Evolutionary conservation across 2,113 vertebrate species (phyloP).

Genomic region (Sylvilagus bachmani): DNA sequence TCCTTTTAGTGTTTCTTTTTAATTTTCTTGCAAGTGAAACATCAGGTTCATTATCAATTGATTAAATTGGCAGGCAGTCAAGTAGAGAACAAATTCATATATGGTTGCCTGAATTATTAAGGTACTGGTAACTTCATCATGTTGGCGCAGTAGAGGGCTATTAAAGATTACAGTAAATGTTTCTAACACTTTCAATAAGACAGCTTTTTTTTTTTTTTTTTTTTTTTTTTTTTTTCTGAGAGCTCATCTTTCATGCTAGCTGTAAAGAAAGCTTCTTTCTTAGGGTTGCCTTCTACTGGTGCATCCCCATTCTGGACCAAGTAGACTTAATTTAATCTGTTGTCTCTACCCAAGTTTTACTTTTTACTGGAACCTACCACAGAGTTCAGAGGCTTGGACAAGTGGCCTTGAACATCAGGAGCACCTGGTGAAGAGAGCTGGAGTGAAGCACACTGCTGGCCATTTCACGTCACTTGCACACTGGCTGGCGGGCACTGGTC

Average conservation of each 20-base stretch:
- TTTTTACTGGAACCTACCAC: background rate
- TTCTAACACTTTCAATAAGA: constrained; percentile 70
- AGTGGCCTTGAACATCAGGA: constrained; percentile 34
- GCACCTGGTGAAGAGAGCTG: background rate
- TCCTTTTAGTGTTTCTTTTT: constrained; percentile 77
- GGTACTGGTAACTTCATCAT: constrained; percentile 68
- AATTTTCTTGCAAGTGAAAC: constrained; percentile 78
- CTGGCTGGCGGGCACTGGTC: background rate
- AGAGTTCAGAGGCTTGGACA: constrained; percentile 19
- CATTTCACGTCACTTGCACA: background rate
- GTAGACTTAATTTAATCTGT: background rate
- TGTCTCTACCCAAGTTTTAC: background rate
- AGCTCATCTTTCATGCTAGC: constrained; percentile 64
- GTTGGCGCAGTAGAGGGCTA: constrained; percentile 48
- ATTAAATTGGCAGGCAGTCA: constrained; percentile 83
- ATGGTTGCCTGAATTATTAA: constrained; percentile 76
- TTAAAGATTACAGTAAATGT: constrained; percentile 66
- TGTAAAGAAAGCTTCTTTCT: constrained; percentile 46
- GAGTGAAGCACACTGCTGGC: background rate
- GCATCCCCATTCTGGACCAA: constrained; percentile 19
- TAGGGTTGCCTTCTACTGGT: constrained; percentile 39
- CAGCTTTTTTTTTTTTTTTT: background rate
- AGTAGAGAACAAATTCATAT: constrained; percentile 75
- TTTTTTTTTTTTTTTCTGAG: background rate
- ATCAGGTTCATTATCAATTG: constrained; percentile 81